Conservation (phyloP, 2,888 invertebrate species). For the Helicoverpa assulta region DNA sequence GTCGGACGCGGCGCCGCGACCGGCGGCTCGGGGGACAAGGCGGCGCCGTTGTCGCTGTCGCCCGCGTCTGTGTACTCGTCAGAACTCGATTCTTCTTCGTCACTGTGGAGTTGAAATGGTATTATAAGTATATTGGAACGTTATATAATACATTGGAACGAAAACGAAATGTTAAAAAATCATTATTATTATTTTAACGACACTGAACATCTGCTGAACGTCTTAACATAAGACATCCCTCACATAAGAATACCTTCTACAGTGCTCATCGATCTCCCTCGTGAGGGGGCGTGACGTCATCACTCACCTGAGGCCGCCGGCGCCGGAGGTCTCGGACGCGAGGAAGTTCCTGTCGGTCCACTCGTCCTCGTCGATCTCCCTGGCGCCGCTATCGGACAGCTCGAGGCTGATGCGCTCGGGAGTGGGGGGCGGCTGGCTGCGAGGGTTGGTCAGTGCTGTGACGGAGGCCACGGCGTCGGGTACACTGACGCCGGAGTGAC, state of each 20-base stretch:
- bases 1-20: constrained; percentile 56
- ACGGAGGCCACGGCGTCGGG: constrained; percentile 67
- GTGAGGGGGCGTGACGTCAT: too few relatives aligned
- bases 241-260: too few relatives aligned
- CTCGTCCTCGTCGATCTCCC: constrained; percentile 97
- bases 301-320: constrained; percentile 81
- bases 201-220: too few relatives aligned
- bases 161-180: too few relatives aligned
- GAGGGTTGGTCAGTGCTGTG: constrained; percentile 35
- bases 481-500: constrained; percentile 77
- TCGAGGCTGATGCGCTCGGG: constrained; percentile 85
- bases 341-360: constrained; percentile 98
- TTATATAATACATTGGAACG: too few relatives aligned
- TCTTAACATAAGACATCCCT: too few relatives aligned
- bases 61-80: constrained; percentile 84
- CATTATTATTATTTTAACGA: too few relatives aligned
- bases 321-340: constrained; percentile 92
- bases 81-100: constrained; percentile 82
- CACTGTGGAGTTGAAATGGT: constrained; percentile 62
- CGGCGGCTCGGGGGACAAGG: constrained; percentile 68
- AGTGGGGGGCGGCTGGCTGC: constrained; percentile 64
- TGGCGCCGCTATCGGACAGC: constrained; percentile 79
- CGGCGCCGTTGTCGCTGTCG: constrained; percentile 73
- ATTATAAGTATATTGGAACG: background rate
- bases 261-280: too few relatives aligned